phyloP scores from a whole-genome alignment of 2,797 vertebrate species.

The Fringilla coelebs region DNA sequence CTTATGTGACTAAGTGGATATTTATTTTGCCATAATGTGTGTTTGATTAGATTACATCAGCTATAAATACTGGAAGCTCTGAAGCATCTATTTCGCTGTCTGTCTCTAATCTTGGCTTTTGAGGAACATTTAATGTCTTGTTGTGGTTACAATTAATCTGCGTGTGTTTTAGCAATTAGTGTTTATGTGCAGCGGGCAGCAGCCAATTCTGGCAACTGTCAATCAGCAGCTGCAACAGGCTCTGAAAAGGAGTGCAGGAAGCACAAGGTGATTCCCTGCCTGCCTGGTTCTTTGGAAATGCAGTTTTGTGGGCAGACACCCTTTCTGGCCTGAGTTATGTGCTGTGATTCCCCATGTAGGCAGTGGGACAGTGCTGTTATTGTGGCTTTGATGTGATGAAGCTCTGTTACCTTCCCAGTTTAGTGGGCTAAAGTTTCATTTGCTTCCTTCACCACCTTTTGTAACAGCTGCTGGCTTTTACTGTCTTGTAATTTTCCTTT shows the following conservation, averaged over 20 bases:
- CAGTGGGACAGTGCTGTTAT: not conserved
- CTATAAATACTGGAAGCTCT: constrained; percentile 39
- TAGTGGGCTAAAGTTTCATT: not conserved
- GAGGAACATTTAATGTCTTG: constrained; percentile 40
- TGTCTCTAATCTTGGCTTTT: constrained; percentile 55
- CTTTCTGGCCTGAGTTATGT: not conserved
- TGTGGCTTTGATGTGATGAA: not conserved
- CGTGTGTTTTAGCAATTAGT: constrained; percentile 48
- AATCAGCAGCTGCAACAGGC: constrained; percentile 27
- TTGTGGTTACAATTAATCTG: constrained; percentile 58
- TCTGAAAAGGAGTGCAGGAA: not conserved
- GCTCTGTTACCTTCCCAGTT: not conserved
- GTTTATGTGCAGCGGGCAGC: constrained; percentile 12
- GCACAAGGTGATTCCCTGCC: not conserved
- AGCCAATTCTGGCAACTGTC: not conserved
- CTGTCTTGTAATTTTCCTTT: not conserved
- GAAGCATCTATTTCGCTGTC: not conserved
- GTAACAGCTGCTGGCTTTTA: not conserved
- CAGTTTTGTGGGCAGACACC: not conserved
- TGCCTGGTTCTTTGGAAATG: not conserved
- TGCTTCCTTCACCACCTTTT: not conserved
- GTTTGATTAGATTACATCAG: constrained; percentile 52
- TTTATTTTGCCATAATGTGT: constrained; percentile 57
- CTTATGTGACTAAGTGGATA: constrained; percentile 39
- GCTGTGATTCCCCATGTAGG: not conserved